Evolutionary conservation across 2,797 vertebrate genomes (phyloP).

Genomic region (Poecilia velifera): DNA sequence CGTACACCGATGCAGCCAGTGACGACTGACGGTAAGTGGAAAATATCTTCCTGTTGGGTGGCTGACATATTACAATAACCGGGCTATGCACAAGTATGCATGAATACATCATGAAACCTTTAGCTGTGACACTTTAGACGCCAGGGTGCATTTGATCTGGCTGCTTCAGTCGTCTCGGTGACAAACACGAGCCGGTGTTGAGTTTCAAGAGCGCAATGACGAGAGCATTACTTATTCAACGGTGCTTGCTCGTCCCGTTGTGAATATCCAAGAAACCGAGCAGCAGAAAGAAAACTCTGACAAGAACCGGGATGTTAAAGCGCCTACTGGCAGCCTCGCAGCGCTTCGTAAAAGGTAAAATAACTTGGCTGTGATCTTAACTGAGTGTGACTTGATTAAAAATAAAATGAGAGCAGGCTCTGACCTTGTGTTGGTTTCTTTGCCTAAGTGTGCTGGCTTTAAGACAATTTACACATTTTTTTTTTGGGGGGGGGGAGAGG

Average conservation of each 20-base stretch:
- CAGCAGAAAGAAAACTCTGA: conserved; percentile 20
- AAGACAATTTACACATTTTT: conserved; percentile 18
- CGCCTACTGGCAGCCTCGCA: conserved; percentile 17
- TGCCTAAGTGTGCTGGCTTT: conserved; percentile 34
- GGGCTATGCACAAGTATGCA: neutral
- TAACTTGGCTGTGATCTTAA: conserved; percentile 3
- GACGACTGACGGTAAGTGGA: neutral
- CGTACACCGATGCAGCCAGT: neutral
- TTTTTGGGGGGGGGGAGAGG: neutral
- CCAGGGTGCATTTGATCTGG: conserved; percentile 64
- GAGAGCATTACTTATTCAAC: conserved; percentile 75
- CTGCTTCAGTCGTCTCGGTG: conserved; percentile 54
- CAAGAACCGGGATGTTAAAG: conserved; percentile 23
- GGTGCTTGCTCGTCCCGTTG: conserved; percentile 33
- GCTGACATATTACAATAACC: neutral
- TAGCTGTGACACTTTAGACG: conserved; percentile 62
- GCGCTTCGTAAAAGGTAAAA: conserved; percentile 48
- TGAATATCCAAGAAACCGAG: conserved; percentile 26
- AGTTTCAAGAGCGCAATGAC: conserved; percentile 20
- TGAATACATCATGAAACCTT: conserved; percentile 21
- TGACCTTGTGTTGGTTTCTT: conserved; percentile 25
- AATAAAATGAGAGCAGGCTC: conserved; percentile 17
- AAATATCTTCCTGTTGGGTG: conserved; percentile 15
- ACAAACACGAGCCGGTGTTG: conserved; percentile 6
- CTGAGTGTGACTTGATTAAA: neutral